A percentile compares a stretch with the other conserved stretches of the same genome.
These are phyloP conservation scores for Thaumatotibia leucotreta DNA, from an alignment of 1,140 invertebrate genomes.

Conservation along the genomic window DNA sequence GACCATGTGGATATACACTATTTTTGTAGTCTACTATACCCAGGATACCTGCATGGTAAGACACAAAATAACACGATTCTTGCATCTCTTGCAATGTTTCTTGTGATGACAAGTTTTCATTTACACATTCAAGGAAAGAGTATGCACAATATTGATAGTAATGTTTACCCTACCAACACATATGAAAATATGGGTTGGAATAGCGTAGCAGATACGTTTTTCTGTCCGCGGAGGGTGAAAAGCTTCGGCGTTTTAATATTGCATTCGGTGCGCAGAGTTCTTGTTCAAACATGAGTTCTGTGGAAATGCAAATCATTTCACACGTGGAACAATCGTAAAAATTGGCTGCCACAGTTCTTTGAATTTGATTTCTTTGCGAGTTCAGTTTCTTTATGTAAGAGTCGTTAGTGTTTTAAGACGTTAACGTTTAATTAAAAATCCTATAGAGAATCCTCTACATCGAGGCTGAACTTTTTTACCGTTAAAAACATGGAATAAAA, in stretches of 20 bases:
- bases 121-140: too few species aligned
- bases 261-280: background rate
- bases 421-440: too few species aligned
- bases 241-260: conserved; percentile 4
- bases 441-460: too few species aligned
- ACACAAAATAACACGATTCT: too few species aligned
- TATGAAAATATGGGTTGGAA: background rate
- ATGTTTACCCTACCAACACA: background rate
- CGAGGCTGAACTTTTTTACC: too few species aligned
- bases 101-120: too few species aligned
- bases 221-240: background rate
- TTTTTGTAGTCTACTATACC: too few species aligned
- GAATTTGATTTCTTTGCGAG: background rate
- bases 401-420: too few species aligned
- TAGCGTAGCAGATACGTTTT: background rate
- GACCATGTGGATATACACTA: too few species aligned
- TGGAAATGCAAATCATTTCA: conserved; percentile 10
- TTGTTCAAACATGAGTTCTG: conserved; percentile 3
- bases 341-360: background rate
- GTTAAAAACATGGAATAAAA: too few species aligned
- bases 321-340: conserved; percentile 12
- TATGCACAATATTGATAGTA: background rate
- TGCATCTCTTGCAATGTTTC: too few species aligned
- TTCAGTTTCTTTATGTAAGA: background rate
- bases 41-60: too few species aligned